Evolutionary conservation across 2,797 vertebrate species (phyloP).

Genomic region (Euthynnus affinis): DNA sequence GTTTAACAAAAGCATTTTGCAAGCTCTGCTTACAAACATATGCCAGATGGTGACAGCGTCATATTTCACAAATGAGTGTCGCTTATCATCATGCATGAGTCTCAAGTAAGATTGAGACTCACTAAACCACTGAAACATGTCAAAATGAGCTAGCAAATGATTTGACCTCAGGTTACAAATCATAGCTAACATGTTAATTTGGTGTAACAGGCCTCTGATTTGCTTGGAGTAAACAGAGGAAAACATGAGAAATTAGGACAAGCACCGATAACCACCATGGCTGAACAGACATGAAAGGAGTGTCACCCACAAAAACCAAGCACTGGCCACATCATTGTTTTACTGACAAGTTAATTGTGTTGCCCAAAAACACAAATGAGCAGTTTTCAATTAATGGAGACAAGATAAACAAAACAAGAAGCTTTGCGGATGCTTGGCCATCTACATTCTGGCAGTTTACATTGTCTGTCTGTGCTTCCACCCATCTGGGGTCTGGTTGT

Average conservation of each 20-base stretch:
- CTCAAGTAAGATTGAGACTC: not conserved
- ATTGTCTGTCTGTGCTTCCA: slow-evolving; percentile 46
- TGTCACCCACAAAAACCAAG: not conserved
- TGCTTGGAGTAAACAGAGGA: slow-evolving; percentile 8
- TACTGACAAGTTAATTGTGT: slow-evolving; percentile 23
- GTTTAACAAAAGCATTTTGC: no score
- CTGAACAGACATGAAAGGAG: slow-evolving; percentile 6
- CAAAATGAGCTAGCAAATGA: not conserved
- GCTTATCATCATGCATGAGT: no score
- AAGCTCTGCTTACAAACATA: not conserved
- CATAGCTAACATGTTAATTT: slow-evolving; percentile 1
- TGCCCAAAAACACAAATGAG: slow-evolving; percentile 2
- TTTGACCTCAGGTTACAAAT: slow-evolving; percentile 5
- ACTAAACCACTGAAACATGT: not conserved
- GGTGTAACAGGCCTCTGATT: not conserved
- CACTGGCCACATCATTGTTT: not conserved
- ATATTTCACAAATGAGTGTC: not conserved
- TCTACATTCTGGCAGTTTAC: slow-evolving; percentile 47
- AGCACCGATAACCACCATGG: not conserved
- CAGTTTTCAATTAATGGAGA: slow-evolving; percentile 5
- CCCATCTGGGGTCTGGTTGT: slow-evolving; percentile 40
- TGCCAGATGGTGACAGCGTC: not conserved
- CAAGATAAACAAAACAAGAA: slow-evolving; percentile 29
- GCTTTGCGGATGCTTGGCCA: slow-evolving; percentile 19
- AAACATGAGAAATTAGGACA: not conserved